A percentile compares a stretch with the other conserved stretches of the same genome.
Evolutionary conservation across 1,140 invertebrate genomes (phyloP).

Genomic region (Notospermus geniculatus): DNA sequence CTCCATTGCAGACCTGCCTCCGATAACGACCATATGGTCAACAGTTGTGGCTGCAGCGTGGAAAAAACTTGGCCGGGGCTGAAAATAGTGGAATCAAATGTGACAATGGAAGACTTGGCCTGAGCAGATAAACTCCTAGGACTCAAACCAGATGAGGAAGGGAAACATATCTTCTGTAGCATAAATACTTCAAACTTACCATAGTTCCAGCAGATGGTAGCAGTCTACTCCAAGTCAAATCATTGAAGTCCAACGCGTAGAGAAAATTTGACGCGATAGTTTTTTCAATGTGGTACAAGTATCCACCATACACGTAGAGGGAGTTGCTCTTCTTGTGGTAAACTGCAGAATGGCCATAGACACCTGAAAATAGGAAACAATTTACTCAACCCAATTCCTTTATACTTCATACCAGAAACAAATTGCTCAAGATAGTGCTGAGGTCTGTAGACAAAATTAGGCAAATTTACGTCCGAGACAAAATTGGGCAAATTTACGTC

Average conservation of each 20-base stretch:
- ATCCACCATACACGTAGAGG: slow-evolving; percentile 89
- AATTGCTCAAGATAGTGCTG: too few relatives aligned
- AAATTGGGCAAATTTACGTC: too few relatives aligned
- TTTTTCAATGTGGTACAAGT: slow-evolving; percentile 69
- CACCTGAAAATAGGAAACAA: slow-evolving; percentile 54
- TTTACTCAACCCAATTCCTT: slow-evolving; percentile 8
- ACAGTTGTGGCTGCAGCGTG: slow-evolving; percentile 85
- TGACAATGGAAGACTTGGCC: background rate
- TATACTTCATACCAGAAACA: too few relatives aligned
- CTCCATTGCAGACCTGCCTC: slow-evolving; percentile 62
- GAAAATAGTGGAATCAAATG: background rate
- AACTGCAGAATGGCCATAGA: slow-evolving; percentile 88
- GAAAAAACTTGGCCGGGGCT: slow-evolving; percentile 76
- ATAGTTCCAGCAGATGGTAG: slow-evolving; percentile 16
- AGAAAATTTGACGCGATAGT: slow-evolving; percentile 13
- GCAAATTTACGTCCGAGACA: too few relatives aligned
- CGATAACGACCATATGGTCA: slow-evolving; percentile 86
- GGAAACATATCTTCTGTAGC: too few relatives aligned
- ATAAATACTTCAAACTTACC: too few relatives aligned
- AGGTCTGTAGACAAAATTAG: too few relatives aligned
- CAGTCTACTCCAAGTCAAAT: slow-evolving; percentile 29
- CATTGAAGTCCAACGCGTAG: slow-evolving; percentile 32
- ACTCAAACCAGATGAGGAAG: too few relatives aligned
- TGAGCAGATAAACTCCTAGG: too few relatives aligned
- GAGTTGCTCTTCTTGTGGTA: slow-evolving; percentile 78